phyloP scores from a whole-genome alignment of 2,888 invertebrate species.

The Lampropteryx suffumata region DNA sequence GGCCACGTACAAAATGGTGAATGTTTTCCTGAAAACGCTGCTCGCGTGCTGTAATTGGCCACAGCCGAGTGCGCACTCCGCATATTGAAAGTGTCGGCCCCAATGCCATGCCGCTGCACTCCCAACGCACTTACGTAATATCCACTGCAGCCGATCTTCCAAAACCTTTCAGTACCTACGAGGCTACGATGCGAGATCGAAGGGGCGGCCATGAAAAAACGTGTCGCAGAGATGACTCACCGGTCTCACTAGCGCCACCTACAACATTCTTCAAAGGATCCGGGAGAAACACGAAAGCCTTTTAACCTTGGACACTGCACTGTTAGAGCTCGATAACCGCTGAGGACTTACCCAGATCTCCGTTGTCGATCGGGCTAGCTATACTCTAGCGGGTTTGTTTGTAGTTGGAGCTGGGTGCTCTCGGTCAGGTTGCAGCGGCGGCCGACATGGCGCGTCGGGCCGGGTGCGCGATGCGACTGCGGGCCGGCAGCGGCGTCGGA shows the following conservation, averaged over 20 bases:
- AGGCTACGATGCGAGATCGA: constrained; percentile 53
- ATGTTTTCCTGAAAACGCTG: constrained; percentile 76
- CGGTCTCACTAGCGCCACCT: constrained; percentile 72
- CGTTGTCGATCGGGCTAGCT: constrained; percentile 50
- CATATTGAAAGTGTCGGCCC: constrained; percentile 66
- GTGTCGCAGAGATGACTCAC: constrained; percentile 80
- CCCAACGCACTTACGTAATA: constrained; percentile 73
- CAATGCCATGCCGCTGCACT: constrained; percentile 69
- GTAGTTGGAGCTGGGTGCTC: constrained; percentile 63
- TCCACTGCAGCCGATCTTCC: constrained; percentile 68
- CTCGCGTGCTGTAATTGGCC: constrained; percentile 70
- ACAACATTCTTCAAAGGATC: constrained; percentile 40
- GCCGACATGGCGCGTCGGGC: constrained; percentile 74
- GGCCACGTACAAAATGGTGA: constrained; percentile 75
- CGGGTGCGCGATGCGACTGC: constrained; percentile 75
- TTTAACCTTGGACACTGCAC: constrained; percentile 61
- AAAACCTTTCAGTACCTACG: constrained; percentile 44
- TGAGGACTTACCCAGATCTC: constrained; percentile 71
- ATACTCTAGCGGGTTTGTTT: constrained; percentile 56
- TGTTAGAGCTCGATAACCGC: constrained; percentile 41
- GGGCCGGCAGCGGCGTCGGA: constrained; percentile 60
- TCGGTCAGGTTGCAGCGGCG: constrained; percentile 72
- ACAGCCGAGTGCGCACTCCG: constrained; percentile 67
- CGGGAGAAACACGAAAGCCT: constrained; percentile 53
- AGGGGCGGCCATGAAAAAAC: constrained; percentile 76